These are phyloP conservation scores for Acanthopagrus latus DNA, from an alignment of 2,797 vertebrate species.

Conservation along the genomic window DNA sequence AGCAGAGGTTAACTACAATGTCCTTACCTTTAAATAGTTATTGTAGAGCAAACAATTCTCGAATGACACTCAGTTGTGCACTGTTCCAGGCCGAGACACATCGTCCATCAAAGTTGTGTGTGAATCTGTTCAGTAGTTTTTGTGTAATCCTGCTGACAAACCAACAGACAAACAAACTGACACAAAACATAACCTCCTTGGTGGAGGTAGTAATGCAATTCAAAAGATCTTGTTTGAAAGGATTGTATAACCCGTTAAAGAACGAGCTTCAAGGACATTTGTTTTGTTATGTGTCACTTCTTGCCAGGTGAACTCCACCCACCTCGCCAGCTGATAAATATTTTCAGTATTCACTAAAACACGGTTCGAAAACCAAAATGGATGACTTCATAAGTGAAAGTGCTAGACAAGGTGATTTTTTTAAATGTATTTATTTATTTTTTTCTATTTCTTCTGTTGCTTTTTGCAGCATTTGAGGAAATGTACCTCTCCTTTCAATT, in stretches of 20 bases:
- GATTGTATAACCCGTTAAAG: not conserved
- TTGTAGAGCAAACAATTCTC: not conserved
- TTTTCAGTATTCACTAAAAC: constrained; percentile 15
- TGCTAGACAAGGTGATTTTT: constrained; percentile 20
- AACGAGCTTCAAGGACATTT: not conserved
- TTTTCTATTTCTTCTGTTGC: constrained; percentile 29
- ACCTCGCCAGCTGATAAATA: constrained; percentile 7
- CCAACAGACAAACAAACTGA: too few relatives aligned
- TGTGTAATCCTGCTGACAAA: too few relatives aligned
- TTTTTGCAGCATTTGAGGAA: constrained; percentile 45
- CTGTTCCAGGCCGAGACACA: too few relatives aligned
- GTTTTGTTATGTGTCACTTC: not conserved
- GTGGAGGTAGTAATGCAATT: not conserved
- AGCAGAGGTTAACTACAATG: not conserved
- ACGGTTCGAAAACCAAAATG: constrained; percentile 14
- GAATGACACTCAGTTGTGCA: too few relatives aligned
- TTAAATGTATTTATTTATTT: too few relatives aligned
- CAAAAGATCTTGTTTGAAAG: not conserved
- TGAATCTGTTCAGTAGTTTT: too few relatives aligned
- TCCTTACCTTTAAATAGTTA: not conserved
- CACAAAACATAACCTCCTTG: too few relatives aligned
- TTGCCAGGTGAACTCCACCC: constrained; percentile 14
- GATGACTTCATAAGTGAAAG: constrained; percentile 40
- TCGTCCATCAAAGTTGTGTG: too few relatives aligned
- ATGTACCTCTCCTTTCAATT: constrained; percentile 55